phyloP scores from a whole-genome alignment of 1,140 invertebrate genomes.

The Araneus ventricosus region DNA sequence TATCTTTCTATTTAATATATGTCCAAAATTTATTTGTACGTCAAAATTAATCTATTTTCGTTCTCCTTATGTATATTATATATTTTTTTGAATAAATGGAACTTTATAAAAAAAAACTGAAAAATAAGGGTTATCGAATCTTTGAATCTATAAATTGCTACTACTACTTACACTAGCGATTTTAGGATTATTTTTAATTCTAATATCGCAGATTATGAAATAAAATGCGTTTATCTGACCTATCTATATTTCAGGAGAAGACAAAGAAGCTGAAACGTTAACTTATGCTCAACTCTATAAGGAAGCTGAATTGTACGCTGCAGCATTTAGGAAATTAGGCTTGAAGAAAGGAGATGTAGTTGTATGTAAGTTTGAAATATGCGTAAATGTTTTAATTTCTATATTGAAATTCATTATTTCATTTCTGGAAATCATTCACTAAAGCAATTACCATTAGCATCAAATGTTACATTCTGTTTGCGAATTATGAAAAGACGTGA shows the following conservation, averaged over 20 bases:
- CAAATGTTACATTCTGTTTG: too few relatives aligned
- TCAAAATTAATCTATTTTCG: too few relatives aligned
- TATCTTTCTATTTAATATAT: too few relatives aligned
- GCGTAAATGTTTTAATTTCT: not conserved
- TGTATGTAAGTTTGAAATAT: constrained; percentile 38
- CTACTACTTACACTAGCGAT: not conserved
- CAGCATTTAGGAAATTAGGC: constrained; percentile 62
- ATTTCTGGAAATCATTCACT: too few relatives aligned
- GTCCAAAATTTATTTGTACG: too few relatives aligned
- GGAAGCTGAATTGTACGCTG: constrained; percentile 54
- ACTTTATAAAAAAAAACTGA: too few relatives aligned
- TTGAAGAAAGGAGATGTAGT: constrained; percentile 68
- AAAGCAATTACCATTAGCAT: too few relatives aligned
- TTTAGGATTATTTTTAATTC: too few relatives aligned
- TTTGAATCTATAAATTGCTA: not conserved
- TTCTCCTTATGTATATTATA: too few relatives aligned
- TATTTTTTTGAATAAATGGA: too few relatives aligned
- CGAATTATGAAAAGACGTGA: too few relatives aligned
- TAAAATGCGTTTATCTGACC: not conserved
- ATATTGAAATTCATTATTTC: not conserved
- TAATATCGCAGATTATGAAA: not conserved
- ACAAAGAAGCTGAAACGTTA: constrained; percentile 17
- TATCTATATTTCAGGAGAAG: constrained; percentile 56
- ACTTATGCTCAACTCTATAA: constrained; percentile 70
- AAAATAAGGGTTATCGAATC: too few relatives aligned